phyloP scores from a whole-genome alignment of 2,888 invertebrate genomes.

The Isotomurus palustris region DNA sequence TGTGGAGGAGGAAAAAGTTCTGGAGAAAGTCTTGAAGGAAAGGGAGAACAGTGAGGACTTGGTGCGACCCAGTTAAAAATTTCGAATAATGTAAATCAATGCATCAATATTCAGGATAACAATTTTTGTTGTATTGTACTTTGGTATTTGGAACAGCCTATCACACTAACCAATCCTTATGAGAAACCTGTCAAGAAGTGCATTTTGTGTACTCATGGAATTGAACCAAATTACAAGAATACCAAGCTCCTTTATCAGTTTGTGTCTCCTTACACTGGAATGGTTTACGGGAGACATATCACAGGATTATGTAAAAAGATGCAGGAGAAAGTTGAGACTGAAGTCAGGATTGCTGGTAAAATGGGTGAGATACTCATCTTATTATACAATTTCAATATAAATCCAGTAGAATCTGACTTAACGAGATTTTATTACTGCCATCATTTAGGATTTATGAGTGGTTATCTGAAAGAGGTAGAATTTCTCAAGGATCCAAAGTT shows the following conservation, averaged over 20 bases:
- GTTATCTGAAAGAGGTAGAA: conserved; percentile 70
- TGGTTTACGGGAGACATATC: conserved; percentile 84
- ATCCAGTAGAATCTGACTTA: too few relatives aligned
- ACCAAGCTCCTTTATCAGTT: conserved; percentile 87
- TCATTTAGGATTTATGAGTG: conserved; percentile 74
- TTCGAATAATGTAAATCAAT: not conserved
- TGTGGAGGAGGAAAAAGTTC: conserved; percentile 46
- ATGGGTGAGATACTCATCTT: conserved; percentile 55
- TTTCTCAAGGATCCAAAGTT: conserved; percentile 83
- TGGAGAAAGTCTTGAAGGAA: conserved; percentile 38
- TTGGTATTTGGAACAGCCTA: conserved; percentile 1
- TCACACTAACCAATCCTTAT: conserved; percentile 67
- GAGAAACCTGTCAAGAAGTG: conserved; percentile 67
- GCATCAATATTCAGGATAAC: not conserved
- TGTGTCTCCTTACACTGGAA: conserved; percentile 90
- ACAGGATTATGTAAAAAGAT: conserved; percentile 85
- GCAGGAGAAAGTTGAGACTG: conserved; percentile 67
- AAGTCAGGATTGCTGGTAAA: conserved; percentile 69
- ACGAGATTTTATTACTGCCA: too few relatives aligned
- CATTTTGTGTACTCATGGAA: conserved; percentile 74
- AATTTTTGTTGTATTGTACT: not conserved
- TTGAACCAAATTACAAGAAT: conserved; percentile 88
- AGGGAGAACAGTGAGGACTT: conserved; percentile 35
- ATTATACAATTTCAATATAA: not conserved
- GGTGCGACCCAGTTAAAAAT: conserved; percentile 27